Evolutionary conservation across 2,888 invertebrate genomes (phyloP).

Genomic region (Ashinkailepas kermadecensis): DNA sequence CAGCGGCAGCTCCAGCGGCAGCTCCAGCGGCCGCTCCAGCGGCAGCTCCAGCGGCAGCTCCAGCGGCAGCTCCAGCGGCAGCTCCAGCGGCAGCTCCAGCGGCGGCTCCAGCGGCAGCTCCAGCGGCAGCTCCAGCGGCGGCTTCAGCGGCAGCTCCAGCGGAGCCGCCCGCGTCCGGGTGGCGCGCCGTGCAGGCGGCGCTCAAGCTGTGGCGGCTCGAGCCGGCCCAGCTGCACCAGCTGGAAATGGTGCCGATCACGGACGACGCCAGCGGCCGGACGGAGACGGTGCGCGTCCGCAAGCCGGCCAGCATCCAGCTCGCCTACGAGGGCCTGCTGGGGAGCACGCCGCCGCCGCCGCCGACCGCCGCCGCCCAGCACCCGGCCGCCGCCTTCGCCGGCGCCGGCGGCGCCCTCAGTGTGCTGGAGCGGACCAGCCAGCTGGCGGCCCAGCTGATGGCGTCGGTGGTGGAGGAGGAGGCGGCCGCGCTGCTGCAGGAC

Average conservation of each 20-base stretch:
- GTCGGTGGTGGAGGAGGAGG: not conserved
- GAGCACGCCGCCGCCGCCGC: not conserved
- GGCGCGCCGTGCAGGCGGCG: constrained; percentile 1
- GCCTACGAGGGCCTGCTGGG: constrained; percentile 1
- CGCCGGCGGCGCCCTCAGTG: not conserved
- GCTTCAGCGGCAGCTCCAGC: too few species aligned
- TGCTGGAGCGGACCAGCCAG: not conserved
- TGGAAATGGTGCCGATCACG: not conserved
- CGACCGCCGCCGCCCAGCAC: not conserved
- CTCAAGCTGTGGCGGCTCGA: not conserved
- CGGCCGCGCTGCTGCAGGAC: not conserved
- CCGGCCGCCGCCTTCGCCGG: not conserved
- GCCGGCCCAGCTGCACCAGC: not conserved
- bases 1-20: not conserved
- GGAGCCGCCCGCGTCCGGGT: not conserved
- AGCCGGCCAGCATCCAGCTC: not conserved
- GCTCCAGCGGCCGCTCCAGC: too few species aligned
- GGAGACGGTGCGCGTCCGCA: not conserved
- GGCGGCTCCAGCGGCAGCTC: not conserved
- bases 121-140: too few species aligned
- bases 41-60: too few species aligned
- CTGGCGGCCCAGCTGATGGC: not conserved
- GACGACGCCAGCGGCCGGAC: not conserved
- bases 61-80: too few species aligned
- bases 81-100: not conserved